A percentile compares a stretch with the other conserved stretches of the same genome.
Evolutionary conservation across 2,113 vertebrate species (phyloP).

Genomic region (Mola mola): DNA sequence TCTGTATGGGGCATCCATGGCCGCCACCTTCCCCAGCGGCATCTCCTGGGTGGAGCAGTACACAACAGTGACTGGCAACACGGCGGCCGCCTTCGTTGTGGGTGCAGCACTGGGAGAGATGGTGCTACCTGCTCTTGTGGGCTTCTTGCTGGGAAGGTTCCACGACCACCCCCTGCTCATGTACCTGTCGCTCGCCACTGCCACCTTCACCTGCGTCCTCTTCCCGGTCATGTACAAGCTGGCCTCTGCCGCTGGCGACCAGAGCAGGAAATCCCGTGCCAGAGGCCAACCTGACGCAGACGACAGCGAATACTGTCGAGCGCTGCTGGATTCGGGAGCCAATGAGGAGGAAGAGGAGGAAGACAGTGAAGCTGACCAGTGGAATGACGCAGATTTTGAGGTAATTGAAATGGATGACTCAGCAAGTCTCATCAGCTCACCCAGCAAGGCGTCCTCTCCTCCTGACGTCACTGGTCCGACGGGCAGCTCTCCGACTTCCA

Average conservation of each 20-base stretch:
- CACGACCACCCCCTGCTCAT: slow-evolving; percentile 82
- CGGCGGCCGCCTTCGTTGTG: slow-evolving; percentile 86
- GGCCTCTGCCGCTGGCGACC: slow-evolving; percentile 69
- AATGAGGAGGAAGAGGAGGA: slow-evolving; percentile 80
- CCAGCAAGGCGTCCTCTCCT: slow-evolving; percentile 17
- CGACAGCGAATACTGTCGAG: slow-evolving; percentile 83
- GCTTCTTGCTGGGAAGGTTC: slow-evolving; percentile 83
- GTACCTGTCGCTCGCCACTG: slow-evolving; percentile 81
- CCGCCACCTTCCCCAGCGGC: slow-evolving; percentile 91
- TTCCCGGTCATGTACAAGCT: slow-evolving; percentile 92
- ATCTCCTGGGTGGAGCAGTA: slow-evolving; percentile 96
- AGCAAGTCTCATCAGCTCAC: slow-evolving; percentile 67
- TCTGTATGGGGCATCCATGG: slow-evolving; percentile 91
- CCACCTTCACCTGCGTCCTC: slow-evolving; percentile 83
- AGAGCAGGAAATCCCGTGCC: slow-evolving; percentile 29
- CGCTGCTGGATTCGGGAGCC: slow-evolving; percentile 78
- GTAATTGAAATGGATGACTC: slow-evolving; percentile 89
- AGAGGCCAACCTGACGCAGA: slow-evolving; percentile 15
- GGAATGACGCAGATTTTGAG: slow-evolving; percentile 91
- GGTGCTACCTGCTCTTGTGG: slow-evolving; percentile 86
- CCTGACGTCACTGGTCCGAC: not conserved
- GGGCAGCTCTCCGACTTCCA: not conserved
- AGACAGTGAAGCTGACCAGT: slow-evolving; percentile 78
- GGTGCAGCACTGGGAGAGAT: slow-evolving; percentile 92
- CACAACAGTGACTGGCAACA: slow-evolving; percentile 84